Base-by-base conservation (phyloP, 2,113 vertebrate species). In the Thunnus thynnus region DNA sequence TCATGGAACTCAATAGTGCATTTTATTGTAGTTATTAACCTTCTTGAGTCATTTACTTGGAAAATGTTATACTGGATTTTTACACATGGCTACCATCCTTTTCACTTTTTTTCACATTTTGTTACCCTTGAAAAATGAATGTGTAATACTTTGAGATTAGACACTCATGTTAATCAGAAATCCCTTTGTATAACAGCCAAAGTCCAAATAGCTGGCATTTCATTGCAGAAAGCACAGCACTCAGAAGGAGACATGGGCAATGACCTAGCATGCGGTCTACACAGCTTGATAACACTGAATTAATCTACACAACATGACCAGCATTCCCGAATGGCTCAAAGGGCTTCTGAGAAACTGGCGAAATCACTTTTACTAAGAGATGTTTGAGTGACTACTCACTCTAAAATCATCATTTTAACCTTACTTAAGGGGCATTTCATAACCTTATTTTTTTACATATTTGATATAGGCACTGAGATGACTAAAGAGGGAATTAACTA, bases 401-500 rank as follows among this genome's bases (percentile, higher is more conserved):
- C 66, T 68, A 76, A 79, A 73, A 85, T 70, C 56, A 61, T 72
- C 27, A 82, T 87, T 82, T 84, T 46, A 87, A 92, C 89, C 84
- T 82, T 76, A 78, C 88, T 90, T 58, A 5, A 58, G 41, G 60
- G 90, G 32, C 80, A 86, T 82, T 79, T 30, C 13, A 71, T 22
- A 56, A 66, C 30, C 32, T 80, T 46, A 44, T 72, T 58, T 80
- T 71, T 36, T 72, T 71, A n/a, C 30, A 6, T 30, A 54, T 65
- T 63, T 16, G n/a, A 84, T 84, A 89, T 86, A 56, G 54, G 73
- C 54, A 54, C 78, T 67, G 55, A 79, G 55, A 56, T 82, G 83
- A 46, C 27, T 17, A 90, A 73, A 78, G 41, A 12, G 54, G 81
- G 86, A 88, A 94, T 95, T 87, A 91, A 79, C 91, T 88, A 86